Evolutionary conservation across 2,888 invertebrate genomes (phyloP), one percentile per base, ranked within the genome.

Genomic region (Celastrina argiolus): DNA sequence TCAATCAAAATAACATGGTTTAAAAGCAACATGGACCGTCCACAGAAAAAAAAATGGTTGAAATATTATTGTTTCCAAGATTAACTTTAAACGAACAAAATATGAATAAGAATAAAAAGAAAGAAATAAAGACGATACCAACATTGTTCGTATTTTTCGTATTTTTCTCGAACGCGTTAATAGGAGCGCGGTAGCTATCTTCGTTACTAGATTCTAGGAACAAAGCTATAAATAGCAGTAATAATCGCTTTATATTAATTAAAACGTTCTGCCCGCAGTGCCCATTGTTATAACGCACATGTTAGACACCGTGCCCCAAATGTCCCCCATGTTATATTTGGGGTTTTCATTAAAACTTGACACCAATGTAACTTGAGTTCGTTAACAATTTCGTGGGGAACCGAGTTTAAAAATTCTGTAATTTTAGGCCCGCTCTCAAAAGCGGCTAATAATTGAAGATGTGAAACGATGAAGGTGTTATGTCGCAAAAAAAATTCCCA

Each of bases 271-370:
- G 41, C 41, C 41, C 56, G 10, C 26, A 22, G 22, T 56, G 5
- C 26, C 26, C n/a, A 26, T n/a, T 14, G 28, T 56, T 14, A 28
- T n/a, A 14, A 56, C 26, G n/a, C 26, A 56, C 56, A 26, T 56
- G 28, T 56, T 10, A 42, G 26, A 56, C 56, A 26, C 28, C 56
- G 14, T 12, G 28, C n/a, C 14, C 16, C 8, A 45, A 16, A 45
- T 45, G 18, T 18, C 45, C 45, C 45, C 18, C 8, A 18, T 45
- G 18, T 45, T 45, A 45, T 45, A 45, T 45, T 42, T 16, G 41
- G 41, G 41, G 41, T n/a, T n/a, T 42, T 45, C 16, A 45, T 45
- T 45, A 45, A 45, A 45, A 45, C 45, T 45, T 45, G 45, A 45
- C 45, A 45, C 18, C 45, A 42, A n/a, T 16, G 16, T n/a, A n/a